A percentile compares a stretch with the other conserved stretches of the same genome.
Evolutionary conservation across 2,797 vertebrate genomes (phyloP).

Genomic region (Clarias laeviceps): DNA sequence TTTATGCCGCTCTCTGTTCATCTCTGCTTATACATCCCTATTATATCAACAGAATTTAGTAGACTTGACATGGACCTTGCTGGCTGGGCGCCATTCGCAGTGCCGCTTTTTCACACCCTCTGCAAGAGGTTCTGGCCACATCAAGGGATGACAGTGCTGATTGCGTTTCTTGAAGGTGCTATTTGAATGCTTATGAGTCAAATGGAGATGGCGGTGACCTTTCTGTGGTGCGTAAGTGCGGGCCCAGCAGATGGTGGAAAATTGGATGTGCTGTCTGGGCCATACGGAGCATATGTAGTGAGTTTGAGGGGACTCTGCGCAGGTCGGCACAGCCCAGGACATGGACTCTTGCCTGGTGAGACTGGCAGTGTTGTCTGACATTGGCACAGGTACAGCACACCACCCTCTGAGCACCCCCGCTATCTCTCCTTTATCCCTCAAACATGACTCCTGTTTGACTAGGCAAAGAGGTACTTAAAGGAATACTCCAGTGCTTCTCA

Average conservation of each 20-base stretch:
- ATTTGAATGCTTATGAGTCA: conserved; percentile 58
- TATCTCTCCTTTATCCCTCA: conserved; percentile 43
- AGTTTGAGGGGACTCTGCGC: conserved; percentile 70
- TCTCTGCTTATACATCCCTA: conserved; percentile 44
- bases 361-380: conserved; percentile 68
- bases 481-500: background rate
- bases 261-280: conserved; percentile 70
- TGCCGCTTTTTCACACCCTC: conserved; percentile 33
- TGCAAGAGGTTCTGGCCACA: conserved; percentile 42
- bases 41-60: conserved; percentile 40
- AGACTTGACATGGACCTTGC: conserved; percentile 39
- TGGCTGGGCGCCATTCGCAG: conserved; percentile 31
- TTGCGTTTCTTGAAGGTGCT: conserved; percentile 45
- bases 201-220: conserved; percentile 60
- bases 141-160: conserved; percentile 44
- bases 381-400: conserved; percentile 62
- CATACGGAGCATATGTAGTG: conserved; percentile 78
- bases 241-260: conserved; percentile 78
- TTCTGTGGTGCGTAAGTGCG: conserved; percentile 68
- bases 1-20: conserved; percentile 28
- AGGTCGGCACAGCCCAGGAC: conserved; percentile 63
- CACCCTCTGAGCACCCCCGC: conserved; percentile 37
- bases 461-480: conserved; percentile 12
- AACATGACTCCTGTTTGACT: conserved; percentile 39
- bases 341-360: conserved; percentile 68